These are phyloP conservation scores for Ophioninae sp. DNA, from an alignment of 2,888 invertebrate species.

Conservation along the genomic window DNA sequence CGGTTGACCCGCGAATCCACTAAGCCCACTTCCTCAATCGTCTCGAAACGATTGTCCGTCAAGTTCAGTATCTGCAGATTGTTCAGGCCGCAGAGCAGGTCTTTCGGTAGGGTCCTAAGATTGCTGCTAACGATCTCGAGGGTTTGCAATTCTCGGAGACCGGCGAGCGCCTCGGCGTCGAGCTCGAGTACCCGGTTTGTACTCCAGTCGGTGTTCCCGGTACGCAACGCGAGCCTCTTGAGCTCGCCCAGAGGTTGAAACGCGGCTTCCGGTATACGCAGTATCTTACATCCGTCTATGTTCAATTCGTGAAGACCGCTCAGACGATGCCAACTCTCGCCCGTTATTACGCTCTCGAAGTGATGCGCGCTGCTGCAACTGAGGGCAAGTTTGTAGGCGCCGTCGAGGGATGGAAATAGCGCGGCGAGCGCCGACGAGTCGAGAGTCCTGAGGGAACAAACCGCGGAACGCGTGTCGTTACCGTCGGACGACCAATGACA, in stretches of 20 bases:
- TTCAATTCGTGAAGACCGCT: slow-evolving; percentile 89
- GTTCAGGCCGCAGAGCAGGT: slow-evolving; percentile 89
- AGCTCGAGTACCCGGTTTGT: slow-evolving; percentile 89
- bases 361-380: slow-evolving; percentile 90
- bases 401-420: slow-evolving; percentile 83
- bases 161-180: slow-evolving; percentile 87
- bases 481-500: slow-evolving; percentile 83
- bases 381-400: slow-evolving; percentile 87
- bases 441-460: slow-evolving; percentile 82
- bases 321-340: slow-evolving; percentile 87
- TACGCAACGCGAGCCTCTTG: slow-evolving; percentile 89
- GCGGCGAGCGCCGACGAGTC: slow-evolving; percentile 82
- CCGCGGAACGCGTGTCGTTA: slow-evolving; percentile 83
- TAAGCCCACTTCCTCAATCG: slow-evolving; percentile 89
- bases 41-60: slow-evolving; percentile 91
- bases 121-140: slow-evolving; percentile 93
- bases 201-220: slow-evolving; percentile 91
- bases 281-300: slow-evolving; percentile 90
- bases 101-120: slow-evolving; percentile 90
- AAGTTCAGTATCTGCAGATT: slow-evolving; percentile 92
- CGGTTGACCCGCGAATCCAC: slow-evolving; percentile 79
- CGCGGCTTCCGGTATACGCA: slow-evolving; percentile 88
- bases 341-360: slow-evolving; percentile 89
- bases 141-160: slow-evolving; percentile 89
- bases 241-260: slow-evolving; percentile 91